Conservation (phyloP, 2,888 invertebrate genomes). For the Meteorus colon region DNA sequence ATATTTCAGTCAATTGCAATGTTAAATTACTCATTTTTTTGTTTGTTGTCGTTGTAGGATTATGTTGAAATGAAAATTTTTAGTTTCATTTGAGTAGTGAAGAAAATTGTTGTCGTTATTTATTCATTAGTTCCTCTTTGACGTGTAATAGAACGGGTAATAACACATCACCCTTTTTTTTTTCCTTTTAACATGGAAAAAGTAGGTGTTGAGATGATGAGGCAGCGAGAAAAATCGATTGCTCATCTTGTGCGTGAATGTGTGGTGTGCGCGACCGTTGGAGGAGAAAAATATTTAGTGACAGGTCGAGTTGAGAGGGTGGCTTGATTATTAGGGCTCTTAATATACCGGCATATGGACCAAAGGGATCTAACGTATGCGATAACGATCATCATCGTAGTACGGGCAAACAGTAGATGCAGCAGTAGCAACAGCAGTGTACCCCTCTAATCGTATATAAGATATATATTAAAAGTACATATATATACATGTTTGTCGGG, state of each 20-base stretch:
- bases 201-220: not conserved
- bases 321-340: slow-evolving; percentile 68
- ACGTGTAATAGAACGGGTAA: not conserved
- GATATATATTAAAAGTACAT: slow-evolving; percentile 32
- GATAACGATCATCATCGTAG: slow-evolving; percentile 64
- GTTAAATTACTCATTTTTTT: too few species aligned
- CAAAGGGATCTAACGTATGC: slow-evolving; percentile 61
- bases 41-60: too few species aligned
- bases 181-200: not conserved
- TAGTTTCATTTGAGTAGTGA: too few species aligned
- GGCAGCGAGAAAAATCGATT: not conserved
- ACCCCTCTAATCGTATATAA: slow-evolving; percentile 43
- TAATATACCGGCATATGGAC: slow-evolving; percentile 72
- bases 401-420: slow-evolving; percentile 50
- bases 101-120: too few species aligned
- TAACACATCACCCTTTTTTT: not conserved
- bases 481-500: slow-evolving; percentile 64
- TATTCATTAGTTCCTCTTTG: not conserved
- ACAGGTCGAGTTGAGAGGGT: slow-evolving; percentile 62
- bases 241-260: slow-evolving; percentile 35
- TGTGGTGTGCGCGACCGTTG: slow-evolving; percentile 57
- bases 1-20: too few species aligned
- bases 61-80: too few species aligned
- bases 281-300: slow-evolving; percentile 71
- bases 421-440: slow-evolving; percentile 47